Evolutionary conservation across 2,888 invertebrate genomes (phyloP), one percentile per base, ranked within the genome.

Genomic region (Phortica okadai): DNA sequence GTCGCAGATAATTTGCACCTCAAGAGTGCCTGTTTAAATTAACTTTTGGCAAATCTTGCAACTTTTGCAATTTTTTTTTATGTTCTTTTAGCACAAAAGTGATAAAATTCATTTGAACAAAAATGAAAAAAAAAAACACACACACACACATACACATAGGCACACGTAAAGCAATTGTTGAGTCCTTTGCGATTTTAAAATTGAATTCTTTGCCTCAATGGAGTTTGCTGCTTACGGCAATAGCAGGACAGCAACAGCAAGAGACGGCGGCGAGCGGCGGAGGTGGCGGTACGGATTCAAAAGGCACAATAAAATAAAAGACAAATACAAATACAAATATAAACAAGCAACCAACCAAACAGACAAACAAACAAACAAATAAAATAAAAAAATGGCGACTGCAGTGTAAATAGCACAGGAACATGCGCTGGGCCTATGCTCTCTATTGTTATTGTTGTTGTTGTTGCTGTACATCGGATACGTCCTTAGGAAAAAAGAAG

Each of bases 141-240:
- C 75, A 41, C 41, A n/a, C 50, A 41, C 5, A 59, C 44, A 73
- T 14, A 25, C 7, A 73, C 3, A 58, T 6, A 56, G 3, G 3
- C 74, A 41, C 41, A n/a, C 50, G 45, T 73, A 75, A 76, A 78
- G 77, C 79, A 80, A 81, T 82, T 80, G 78, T 74, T 62, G 62
- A 69, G 75, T 79, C 81, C 84, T 82, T 82, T 82, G 84, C 78
- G 83, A 84, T 88, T 87, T 82, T 81, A 82, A 85, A 85, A 85
- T 85, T 85, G 85, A 85, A 85, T 85, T 85, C 88, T 78, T 79
- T 85, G 85, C 85, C 82, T 88, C 84, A 86, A 80, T 82, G 84
- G 84, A 88, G 80, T 74, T 62, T 72, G 64, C 21, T 54, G 25
- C 70, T 72, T 72, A 72, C 70, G 70, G 70, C 70, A 45, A 72